Conservation (phyloP, 1,140 invertebrate species). For the Oreohelix idahoensis region DNA sequence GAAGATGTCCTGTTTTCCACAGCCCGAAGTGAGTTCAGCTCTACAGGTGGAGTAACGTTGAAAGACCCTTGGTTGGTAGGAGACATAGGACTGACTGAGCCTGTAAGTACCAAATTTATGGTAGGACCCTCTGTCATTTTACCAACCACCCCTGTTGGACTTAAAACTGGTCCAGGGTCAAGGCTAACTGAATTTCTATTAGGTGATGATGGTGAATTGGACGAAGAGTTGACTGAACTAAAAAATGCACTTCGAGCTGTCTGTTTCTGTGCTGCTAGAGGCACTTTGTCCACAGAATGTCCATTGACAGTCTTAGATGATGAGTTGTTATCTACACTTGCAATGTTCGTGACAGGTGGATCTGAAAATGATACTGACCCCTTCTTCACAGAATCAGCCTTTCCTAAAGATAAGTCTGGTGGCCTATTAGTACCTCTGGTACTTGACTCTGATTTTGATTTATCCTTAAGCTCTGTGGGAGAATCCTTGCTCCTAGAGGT, state of each 20-base stretch:
- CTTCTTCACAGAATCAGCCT: conserved; percentile 8
- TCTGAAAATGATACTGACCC: conserved; percentile 24
- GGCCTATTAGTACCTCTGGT: not conserved
- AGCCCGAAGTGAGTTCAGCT: not conserved
- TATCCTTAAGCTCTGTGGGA: not conserved
- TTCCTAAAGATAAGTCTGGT: not conserved
- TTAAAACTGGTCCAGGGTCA: conserved; percentile 29
- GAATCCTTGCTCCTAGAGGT: not conserved
- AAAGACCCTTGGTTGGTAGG: conserved; percentile 31
- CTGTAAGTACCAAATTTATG: conserved; percentile 32
- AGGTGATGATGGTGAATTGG: conserved; percentile 14
- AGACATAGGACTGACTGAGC: conserved; percentile 33
- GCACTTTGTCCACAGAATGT: not conserved
- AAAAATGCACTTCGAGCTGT: conserved; percentile 50
- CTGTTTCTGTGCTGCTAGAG: conserved; percentile 40
- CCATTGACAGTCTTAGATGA: not conserved
- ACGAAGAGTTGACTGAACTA: conserved; percentile 36
- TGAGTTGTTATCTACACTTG: not conserved
- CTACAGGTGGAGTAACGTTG: conserved; percentile 15
- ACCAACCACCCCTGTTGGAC: not conserved
- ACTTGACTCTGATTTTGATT: not conserved
- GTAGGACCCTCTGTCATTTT: conserved; percentile 11
- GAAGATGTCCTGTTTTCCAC: conserved; percentile 8
- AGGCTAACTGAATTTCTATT: conserved; percentile 33
- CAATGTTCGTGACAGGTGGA: not conserved